A percentile compares a stretch with the other conserved stretches of the same genome.
These are phyloP conservation scores for Papilio machaon DNA, from an alignment of 1,140 invertebrate genomes.

Conservation along the genomic window DNA sequence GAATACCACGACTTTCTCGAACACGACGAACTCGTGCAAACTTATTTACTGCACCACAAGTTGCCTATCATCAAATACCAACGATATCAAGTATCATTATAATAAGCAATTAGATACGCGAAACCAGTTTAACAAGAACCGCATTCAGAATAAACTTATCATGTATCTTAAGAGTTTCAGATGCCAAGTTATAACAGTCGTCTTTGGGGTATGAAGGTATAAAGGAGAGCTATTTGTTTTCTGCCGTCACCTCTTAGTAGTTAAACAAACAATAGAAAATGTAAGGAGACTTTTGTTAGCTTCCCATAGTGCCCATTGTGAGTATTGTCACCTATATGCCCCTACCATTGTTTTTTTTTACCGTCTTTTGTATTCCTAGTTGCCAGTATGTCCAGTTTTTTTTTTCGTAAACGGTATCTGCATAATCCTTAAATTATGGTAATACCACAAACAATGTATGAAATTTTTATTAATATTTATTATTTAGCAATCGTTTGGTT, in stretches of 20 bases:
- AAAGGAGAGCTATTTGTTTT: slow-evolving; percentile 75
- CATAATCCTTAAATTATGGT: slow-evolving; percentile 25
- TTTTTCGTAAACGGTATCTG: slow-evolving; percentile 21
- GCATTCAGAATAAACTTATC: slow-evolving; percentile 36
- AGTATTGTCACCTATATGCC: slow-evolving; percentile 74
- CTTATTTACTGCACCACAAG: neutral
- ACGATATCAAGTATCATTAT: slow-evolving; percentile 77
- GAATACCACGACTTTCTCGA: neutral
- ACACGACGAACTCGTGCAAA: neutral
- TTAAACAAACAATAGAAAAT: slow-evolving; percentile 79
- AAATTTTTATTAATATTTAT: slow-evolving; percentile 16
- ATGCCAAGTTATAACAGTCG: slow-evolving; percentile 44
- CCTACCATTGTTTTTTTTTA: slow-evolving; percentile 62
- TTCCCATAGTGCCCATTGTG: slow-evolving; percentile 74
- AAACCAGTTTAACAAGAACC: slow-evolving; percentile 55
- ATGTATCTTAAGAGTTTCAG: slow-evolving; percentile 26
- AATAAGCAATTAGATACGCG: slow-evolving; percentile 77
- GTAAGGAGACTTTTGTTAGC: slow-evolving; percentile 71
- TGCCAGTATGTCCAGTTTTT: slow-evolving; percentile 1
- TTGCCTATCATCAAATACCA: slow-evolving; percentile 31
- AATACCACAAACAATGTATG: slow-evolving; percentile 2
- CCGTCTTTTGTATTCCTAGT: slow-evolving; percentile 28
- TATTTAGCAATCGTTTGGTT: neutral
- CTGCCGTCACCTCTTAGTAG: slow-evolving; percentile 71
- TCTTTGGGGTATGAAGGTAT: slow-evolving; percentile 58